phyloP scores from a whole-genome alignment of 2,888 invertebrate species.

The Eupithecia tripunctaria region DNA sequence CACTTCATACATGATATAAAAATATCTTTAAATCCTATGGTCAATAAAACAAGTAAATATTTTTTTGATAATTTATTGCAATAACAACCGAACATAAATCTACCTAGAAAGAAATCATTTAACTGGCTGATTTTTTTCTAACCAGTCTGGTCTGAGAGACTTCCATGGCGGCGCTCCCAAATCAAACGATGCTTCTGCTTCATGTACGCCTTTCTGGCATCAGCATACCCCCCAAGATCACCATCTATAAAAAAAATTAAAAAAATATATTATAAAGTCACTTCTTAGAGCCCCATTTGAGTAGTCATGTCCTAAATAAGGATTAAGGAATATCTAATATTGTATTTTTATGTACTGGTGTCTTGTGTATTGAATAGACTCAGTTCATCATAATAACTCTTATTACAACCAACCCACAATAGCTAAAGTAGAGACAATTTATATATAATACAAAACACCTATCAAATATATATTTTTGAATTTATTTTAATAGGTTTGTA shows the following conservation, averaged over 20 bases:
- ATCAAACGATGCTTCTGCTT: conserved; percentile 99
- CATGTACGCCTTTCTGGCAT: conserved; percentile 93
- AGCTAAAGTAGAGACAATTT: too few species aligned
- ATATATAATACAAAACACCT: too few species aligned
- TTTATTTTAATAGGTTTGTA: too few species aligned
- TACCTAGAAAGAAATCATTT: conserved; percentile 47
- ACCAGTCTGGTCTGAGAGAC: conserved; percentile 73
- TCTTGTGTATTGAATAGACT: too few species aligned
- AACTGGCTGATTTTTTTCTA: conserved; percentile 34
- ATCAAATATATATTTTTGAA: too few species aligned
- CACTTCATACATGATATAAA: not conserved
- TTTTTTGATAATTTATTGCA: conserved; percentile 59
- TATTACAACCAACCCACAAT: too few species aligned
- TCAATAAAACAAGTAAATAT: conserved; percentile 13
- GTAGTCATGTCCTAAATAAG: too few species aligned
- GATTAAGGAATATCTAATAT: too few species aligned
- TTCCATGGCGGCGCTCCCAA: conserved; percentile 97
- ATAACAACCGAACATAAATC: conserved; percentile 51
- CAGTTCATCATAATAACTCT: too few species aligned
- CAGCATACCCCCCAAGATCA: conserved; percentile 91
- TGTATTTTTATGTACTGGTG: too few species aligned
- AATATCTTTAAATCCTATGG: not conserved
- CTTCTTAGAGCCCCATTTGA: too few species aligned
- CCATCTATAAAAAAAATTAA: conserved; percentile 89
- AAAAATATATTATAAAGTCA: too few species aligned